Evolutionary conservation across 2,797 vertebrate species (phyloP).

Genomic region (Coregonus suidteri): DNA sequence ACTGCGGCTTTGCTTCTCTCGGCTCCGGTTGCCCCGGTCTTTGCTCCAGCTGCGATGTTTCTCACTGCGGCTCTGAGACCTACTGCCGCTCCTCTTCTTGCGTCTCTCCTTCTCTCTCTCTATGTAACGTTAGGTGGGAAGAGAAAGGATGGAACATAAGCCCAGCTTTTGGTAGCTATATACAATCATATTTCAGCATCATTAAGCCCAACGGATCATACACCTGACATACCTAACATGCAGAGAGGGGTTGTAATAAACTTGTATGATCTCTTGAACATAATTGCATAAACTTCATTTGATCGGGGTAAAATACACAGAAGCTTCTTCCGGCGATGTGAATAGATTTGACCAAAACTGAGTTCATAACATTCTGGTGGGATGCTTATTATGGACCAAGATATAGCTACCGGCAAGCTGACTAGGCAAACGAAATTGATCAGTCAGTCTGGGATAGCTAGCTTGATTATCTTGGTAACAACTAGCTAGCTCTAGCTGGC

Average conservation of each 20-base stretch:
- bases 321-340: not conserved
- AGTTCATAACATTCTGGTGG: not conserved
- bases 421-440: not conserved
- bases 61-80: conserved; percentile 58
- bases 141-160: not conserved
- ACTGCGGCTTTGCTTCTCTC: conserved; percentile 78
- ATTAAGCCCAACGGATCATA: not conserved
- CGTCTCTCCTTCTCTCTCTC: conserved; percentile 75
- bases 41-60: conserved; percentile 75
- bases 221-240: not conserved
- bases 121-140: conserved; percentile 14
- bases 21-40: conserved; percentile 76
- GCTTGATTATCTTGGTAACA: no score
- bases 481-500: not conserved
- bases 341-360: not conserved
- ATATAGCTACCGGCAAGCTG: not conserved
- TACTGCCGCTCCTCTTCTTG: conserved; percentile 72
- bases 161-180: not conserved
- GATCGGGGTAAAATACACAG: not conserved
- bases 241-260: not conserved
- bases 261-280: not conserved
- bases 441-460: not conserved
- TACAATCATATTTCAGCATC: no score
- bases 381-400: not conserved
- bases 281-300: not conserved